Evolutionary conservation across 2,113 vertebrate species (phyloP).

Genomic region (Apteryx mantelli): DNA sequence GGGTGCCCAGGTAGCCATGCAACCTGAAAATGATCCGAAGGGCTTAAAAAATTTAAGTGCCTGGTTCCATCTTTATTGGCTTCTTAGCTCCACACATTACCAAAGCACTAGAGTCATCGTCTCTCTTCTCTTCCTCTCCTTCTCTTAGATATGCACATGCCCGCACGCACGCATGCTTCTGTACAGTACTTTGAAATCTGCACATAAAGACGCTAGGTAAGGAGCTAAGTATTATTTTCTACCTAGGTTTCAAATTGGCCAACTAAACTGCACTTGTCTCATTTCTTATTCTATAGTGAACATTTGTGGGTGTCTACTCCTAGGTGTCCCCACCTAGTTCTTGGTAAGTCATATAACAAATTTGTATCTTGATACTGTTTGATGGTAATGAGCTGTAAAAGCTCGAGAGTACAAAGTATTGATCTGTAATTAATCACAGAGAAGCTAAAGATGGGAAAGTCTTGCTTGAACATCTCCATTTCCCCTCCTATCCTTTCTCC

Average conservation of each 20-base stretch:
- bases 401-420: background rate
- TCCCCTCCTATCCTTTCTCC: background rate
- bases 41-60: background rate
- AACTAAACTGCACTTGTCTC: accelerated
- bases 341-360: background rate
- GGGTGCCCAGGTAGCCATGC: background rate
- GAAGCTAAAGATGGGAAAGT: background rate
- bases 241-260: accelerated
- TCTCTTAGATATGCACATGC: background rate
- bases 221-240: background rate
- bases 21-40: background rate
- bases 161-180: background rate
- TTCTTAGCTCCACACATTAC: background rate
- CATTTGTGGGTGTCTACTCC: background rate
- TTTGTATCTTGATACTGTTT: background rate
- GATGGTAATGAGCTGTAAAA: slow-evolving; percentile 30
- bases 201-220: background rate
- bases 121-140: background rate
- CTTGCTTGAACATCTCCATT: background rate
- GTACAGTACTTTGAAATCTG: background rate
- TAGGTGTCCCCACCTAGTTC: background rate
- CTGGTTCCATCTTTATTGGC: background rate
- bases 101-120: background rate
- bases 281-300: background rate
- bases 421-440: slow-evolving; percentile 32